phyloP scores from a whole-genome alignment of 2,113 vertebrate genomes.

The Triplophysa dalaica region DNA sequence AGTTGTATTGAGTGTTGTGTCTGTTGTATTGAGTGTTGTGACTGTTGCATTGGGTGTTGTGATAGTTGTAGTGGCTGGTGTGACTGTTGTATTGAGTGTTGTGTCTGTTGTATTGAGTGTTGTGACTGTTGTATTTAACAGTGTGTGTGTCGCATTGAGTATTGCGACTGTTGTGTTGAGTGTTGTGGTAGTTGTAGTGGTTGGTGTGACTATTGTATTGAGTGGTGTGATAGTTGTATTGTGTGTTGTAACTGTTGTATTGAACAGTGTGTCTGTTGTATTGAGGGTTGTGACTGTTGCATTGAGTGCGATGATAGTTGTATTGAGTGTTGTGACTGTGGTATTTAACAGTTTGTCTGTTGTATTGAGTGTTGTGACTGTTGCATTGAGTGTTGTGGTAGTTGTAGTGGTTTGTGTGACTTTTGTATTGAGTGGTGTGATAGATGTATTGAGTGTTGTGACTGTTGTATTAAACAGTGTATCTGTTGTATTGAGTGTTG shows the following conservation, averaged over 20 bases:
- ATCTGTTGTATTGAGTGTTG: background rate
- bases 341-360: too few species aligned
- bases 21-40: background rate
- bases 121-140: background rate
- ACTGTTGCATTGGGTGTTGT: background rate
- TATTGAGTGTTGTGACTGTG: background rate
- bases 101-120: background rate
- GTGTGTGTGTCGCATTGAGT: too few species aligned
- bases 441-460: background rate
- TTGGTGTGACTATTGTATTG: background rate
- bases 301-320: background rate
- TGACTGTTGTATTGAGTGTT: background rate
- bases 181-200: background rate
- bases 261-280: too few species aligned
- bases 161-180: background rate
- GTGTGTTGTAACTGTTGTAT: background rate
- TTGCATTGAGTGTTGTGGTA: background rate
- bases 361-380: too few species aligned
- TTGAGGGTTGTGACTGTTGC: background rate
- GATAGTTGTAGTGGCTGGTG: too few species aligned
- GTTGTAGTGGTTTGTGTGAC: background rate
- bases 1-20: background rate
- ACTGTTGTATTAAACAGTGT: background rate
- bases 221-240: slow-evolving; percentile 5
- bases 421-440: background rate